Conservation (phyloP, 2,888 invertebrate species). For the Meloe dianella region DNA sequence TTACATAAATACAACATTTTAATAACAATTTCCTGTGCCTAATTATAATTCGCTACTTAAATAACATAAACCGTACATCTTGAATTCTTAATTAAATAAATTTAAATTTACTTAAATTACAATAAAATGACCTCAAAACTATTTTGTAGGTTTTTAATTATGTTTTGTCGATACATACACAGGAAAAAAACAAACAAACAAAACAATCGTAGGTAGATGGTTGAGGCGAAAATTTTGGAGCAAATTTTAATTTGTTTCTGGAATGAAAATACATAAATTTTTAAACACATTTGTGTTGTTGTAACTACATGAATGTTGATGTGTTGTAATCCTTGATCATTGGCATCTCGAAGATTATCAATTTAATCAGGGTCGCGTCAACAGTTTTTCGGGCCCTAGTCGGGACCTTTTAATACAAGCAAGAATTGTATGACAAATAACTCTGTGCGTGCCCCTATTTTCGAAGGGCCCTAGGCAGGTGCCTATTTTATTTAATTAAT, state of each 20-base stretch:
- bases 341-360: background rate
- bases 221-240: background rate
- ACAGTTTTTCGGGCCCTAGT: no score
- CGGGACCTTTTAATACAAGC: no score
- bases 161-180: background rate
- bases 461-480: no score
- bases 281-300: background rate
- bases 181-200: background rate
- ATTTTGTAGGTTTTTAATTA: no score
- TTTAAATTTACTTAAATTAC: background rate
- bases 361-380: no score
- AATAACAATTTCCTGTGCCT: constrained; percentile 21
- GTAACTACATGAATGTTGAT: background rate
- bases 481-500: no score
- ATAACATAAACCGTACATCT: constrained; percentile 3
- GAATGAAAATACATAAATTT: background rate
- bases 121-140: no score
- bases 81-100: background rate
- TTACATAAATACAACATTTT: constrained; percentile 24
- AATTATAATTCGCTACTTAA: constrained; percentile 17
- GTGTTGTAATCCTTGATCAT: background rate
- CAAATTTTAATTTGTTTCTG: background rate
- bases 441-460: no score
- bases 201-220: background rate
- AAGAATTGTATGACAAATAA: no score